Base-by-base conservation (phyloP, 2,113 vertebrate genomes). In the Peromyscus californicus region DNA sequence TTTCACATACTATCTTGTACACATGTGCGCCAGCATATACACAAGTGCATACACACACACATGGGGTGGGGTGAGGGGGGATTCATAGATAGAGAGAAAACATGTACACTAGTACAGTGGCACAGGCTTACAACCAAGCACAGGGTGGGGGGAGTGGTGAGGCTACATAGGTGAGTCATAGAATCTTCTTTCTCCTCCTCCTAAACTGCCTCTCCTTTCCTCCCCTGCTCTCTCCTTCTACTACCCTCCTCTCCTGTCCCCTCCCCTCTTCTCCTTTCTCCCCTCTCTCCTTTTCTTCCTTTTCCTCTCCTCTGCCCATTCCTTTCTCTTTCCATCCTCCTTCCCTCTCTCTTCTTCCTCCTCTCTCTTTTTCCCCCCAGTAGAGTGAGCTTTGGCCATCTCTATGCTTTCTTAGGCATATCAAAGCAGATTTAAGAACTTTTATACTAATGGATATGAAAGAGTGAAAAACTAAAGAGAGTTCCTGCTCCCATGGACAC, bases 241-340 rank as follows among this genome's bases (percentile, higher is more conserved):
- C 29, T 67, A 11, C 45, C 31, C 13, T 51, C 2, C 26, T 48
- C 42, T 78, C 5, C 75, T 48, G 9, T 39, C 15, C 16, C 42
- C 31, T 51, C 31, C 3, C 8, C 29, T 16, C 48, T 42, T 4
- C 29, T 4, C 7, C 21, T 10, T 24, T 5, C 69, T 48, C 12
- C 13, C 7, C 13, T 0, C 15, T 26, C 7, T 16, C 29, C 57
- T 11, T 22, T n/a, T 5, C 22, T 1, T 8, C 5, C 26, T 5
- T 3, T 29, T 16, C 72, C 24, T 7, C 5, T 21, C 16, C 24
- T 45, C 29, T 26, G 1, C 45, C 3, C 5, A 26, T 13, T 0
- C 19, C 7, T 8, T 1, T 2, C 2, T 12, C 2, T 12, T 2
- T 5, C 4, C 4, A 3, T 3, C 24, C 3, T 2, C 15, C 4